Conservation (phyloP, 2,113 vertebrate species). For the Vulpes lagopus region DNA sequence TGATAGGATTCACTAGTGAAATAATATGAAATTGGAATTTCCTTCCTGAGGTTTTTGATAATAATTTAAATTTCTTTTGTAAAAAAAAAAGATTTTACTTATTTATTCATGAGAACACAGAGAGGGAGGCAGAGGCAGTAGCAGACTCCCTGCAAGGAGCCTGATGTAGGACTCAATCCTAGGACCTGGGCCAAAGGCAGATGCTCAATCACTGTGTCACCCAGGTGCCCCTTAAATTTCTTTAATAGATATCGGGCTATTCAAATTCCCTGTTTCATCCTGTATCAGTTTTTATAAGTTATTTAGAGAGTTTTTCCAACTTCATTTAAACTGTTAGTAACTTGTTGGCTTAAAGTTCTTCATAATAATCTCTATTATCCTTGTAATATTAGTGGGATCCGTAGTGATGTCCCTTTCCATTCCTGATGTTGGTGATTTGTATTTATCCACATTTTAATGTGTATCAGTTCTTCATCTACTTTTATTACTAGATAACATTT, state of each 20-base stretch:
- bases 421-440: background rate
- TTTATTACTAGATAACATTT: background rate
- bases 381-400: background rate
- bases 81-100: too few species aligned
- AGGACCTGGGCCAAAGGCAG: too few species aligned
- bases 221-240: background rate
- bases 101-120: too few species aligned
- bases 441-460: background rate
- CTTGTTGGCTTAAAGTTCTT: background rate
- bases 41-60: background rate
- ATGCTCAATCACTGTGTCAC: too few species aligned
- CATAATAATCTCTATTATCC: background rate
- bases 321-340: background rate
- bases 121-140: too few species aligned
- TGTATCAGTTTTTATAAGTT: constrained; percentile 7
- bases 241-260: background rate
- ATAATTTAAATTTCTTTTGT: background rate
- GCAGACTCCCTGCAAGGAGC: too few species aligned
- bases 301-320: background rate
- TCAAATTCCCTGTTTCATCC: background rate
- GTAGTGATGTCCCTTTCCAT: background rate
- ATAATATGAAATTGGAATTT: background rate
- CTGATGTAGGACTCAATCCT: too few species aligned
- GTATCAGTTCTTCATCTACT: background rate
- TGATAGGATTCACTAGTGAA: constrained; percentile 10